Percentiles rank a stretch among this genome's conserved stretches.
These are phyloP conservation scores for Podocnemis expansa DNA, from an alignment of 2,113 vertebrate genomes.

Conservation along the genomic window DNA sequence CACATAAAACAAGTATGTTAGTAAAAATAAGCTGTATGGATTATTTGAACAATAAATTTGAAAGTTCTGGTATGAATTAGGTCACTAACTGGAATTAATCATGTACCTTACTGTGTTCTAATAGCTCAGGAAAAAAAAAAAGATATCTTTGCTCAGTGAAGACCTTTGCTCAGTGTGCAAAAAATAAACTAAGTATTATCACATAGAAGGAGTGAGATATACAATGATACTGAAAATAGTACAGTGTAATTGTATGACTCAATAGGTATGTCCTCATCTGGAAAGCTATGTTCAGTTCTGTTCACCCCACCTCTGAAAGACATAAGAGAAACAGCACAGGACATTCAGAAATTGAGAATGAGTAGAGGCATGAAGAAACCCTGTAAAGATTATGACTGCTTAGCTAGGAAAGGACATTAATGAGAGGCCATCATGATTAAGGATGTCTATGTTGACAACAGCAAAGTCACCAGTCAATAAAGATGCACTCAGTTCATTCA, in stretches of 20 bases:
- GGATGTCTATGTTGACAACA: too few species aligned
- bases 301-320: not conserved
- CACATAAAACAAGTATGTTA: not conserved
- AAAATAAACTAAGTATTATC: too few species aligned
- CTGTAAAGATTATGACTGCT: not conserved
- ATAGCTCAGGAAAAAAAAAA: too few species aligned
- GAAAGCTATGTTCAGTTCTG: not conserved
- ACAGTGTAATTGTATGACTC: not conserved
- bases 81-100: not conserved
- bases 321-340: not conserved
- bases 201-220: too few species aligned
- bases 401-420: not conserved
- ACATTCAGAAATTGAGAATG: not conserved
- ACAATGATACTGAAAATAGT: not conserved
- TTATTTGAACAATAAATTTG: not conserved
- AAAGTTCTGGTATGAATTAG: not conserved
- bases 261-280: not conserved
- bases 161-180: too few species aligned
- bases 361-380: not conserved
- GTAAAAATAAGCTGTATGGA: not conserved
- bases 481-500: too few species aligned
- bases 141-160: too few species aligned
- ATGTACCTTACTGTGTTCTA: too few species aligned
- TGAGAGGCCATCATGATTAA: not conserved
- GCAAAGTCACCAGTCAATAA: too few species aligned